These are phyloP conservation scores for Egretta garzetta DNA, from an alignment of 2,113 vertebrate genomes.

Conservation along the genomic window DNA sequence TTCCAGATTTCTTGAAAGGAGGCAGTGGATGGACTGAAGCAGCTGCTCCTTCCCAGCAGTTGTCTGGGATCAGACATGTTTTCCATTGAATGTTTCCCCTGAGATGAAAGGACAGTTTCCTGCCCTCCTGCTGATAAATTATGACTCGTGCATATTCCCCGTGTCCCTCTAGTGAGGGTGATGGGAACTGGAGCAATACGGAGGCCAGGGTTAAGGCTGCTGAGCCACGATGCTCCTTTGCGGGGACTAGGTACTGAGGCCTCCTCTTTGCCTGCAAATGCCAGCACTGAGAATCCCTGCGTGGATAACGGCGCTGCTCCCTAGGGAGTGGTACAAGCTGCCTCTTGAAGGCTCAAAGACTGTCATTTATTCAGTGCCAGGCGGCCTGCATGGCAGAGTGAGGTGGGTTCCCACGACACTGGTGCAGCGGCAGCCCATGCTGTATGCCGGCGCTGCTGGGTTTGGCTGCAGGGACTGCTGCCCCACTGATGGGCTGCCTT, in stretches of 20 bases:
- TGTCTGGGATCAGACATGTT: neutral
- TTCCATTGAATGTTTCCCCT: neutral
- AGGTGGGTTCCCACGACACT: neutral
- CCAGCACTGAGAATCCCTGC: rapidly evolving
- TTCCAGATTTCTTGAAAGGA: neutral
- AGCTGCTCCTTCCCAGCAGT: neutral
- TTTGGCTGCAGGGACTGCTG: rapidly evolving
- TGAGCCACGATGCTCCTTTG: neutral
- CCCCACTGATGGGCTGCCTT: neutral
- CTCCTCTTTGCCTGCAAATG: rapidly evolving
- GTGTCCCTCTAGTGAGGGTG: neutral
- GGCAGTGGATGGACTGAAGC: neutral
- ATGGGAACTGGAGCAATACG: neutral
- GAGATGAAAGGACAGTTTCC: neutral
- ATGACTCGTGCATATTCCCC: rapidly evolving
- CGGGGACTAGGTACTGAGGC: rapidly evolving
- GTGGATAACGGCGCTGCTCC: neutral
- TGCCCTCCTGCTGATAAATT: neutral
- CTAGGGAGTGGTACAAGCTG: neutral
- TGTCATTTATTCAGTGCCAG: neutral
- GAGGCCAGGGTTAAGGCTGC: neutral
- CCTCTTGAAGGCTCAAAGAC: neutral
- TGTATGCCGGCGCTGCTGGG: rapidly evolving
- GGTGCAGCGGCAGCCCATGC: rapidly evolving
- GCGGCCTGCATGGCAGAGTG: neutral